Base-by-base conservation (phyloP, 2,888 invertebrate species). In the Augiades crinisus region DNA sequence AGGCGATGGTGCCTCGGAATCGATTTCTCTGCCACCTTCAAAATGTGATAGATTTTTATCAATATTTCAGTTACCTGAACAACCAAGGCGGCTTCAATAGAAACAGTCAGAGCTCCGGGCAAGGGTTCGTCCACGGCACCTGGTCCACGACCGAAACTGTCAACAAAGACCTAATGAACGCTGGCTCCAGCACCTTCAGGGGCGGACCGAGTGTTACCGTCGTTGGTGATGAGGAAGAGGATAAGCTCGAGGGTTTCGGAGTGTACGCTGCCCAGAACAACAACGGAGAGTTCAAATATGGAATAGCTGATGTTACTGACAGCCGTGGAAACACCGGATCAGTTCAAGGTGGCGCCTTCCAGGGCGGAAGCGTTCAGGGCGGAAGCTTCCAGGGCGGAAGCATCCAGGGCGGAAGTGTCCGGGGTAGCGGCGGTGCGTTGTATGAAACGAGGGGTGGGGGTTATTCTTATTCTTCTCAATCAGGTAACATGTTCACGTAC, bases 131-230 rank as follows among this genome's bases (percentile, higher is more conserved):
- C 5, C 86, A 83, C 47, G 78, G 82, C 1, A 72, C 80, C 36
- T 88, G 81, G 82, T 81, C 81, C 1, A 90, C 90, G 0, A 89
- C 90, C 3, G 90, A 90, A 68, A 88, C 86, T 0, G 82, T 90
- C 3, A 90, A 90, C 59, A 67, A 81, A 22, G 83, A 89, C 8
- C 65, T 90, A 8, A 77, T 82, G 63, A 87, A 87, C 44, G 84
- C 85, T 12, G 82, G 80, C 13, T 88, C 90, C 3, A 68, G 72
- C 0, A 78, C 78, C 4, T 87, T 70, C 63, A 65, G 72, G 34
- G 78, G 75, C 14, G 75, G 3, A 7, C 68, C 78, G 8, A 75
- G 74, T 1, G 72, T 81, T 6, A 85, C 85, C 1, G 80, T 81
- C 0, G 82, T 86, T 1, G 85, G 81, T 22, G 86, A 82, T 56